These are phyloP conservation scores for Mesaphorura yosii DNA, from an alignment of 1,140 invertebrate species.

Conservation along the genomic window DNA sequence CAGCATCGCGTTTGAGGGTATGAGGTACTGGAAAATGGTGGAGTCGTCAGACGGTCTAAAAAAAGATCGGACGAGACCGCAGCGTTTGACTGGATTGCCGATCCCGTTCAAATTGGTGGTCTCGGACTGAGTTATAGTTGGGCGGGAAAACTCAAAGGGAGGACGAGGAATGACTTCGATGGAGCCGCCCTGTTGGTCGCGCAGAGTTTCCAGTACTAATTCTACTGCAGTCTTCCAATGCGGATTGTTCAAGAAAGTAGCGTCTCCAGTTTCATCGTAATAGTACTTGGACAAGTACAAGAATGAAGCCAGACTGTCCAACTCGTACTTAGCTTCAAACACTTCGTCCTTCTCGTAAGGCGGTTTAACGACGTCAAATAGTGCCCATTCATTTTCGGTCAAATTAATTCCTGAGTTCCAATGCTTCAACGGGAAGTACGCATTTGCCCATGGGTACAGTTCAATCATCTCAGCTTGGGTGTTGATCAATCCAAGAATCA, in stretches of 20 bases:
- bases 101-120: constrained; percentile 25
- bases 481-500: constrained; percentile 29
- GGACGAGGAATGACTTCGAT: constrained; percentile 13
- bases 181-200: constrained; percentile 21
- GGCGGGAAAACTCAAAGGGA: constrained; percentile 23
- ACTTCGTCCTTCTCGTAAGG: constrained; percentile 18
- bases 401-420: constrained; percentile 20
- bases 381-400: not conserved
- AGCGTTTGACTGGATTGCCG: constrained; percentile 25
- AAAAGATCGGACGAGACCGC: constrained; percentile 25
- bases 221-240: constrained; percentile 12
- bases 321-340: constrained; percentile 28
- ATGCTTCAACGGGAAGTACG: constrained; percentile 23
- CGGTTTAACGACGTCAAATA: constrained; percentile 13
- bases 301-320: constrained; percentile 28
- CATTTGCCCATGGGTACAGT: constrained; percentile 23
- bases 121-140: constrained; percentile 22
- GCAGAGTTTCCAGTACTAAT: constrained; percentile 7
- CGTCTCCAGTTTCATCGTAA: constrained; percentile 20
- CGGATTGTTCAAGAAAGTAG: constrained; percentile 15
- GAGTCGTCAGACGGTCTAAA: constrained; percentile 29
- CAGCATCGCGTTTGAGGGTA: constrained; percentile 24
- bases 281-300: constrained; percentile 23
- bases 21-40: constrained; percentile 24
- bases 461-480: constrained; percentile 29